Percentiles rank a stretch among this genome's conserved stretches.
These are phyloP conservation scores for Eulemur coronatus DNA, from an alignment of 2,797 vertebrate species.

Conservation along the genomic window DNA sequence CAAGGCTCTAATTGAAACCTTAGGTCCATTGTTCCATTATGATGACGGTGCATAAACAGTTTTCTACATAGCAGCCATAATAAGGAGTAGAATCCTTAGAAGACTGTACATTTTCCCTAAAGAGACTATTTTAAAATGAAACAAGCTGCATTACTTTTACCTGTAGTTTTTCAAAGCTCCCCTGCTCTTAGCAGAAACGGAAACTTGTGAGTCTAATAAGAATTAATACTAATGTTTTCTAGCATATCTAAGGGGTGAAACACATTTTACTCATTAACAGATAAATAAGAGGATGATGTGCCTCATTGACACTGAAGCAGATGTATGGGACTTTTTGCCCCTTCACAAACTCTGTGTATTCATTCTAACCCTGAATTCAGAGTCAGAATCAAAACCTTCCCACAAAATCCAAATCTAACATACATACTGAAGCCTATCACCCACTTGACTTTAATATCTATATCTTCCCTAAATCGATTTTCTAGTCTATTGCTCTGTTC, in stretches of 20 bases:
- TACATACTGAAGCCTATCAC: neutral
- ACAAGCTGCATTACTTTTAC: neutral
- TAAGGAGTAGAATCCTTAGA: neutral
- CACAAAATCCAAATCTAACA: neutral
- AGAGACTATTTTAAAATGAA: neutral
- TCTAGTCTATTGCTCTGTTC: neutral
- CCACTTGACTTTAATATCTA: neutral
- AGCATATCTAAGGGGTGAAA: neutral
- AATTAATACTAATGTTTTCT: neutral
- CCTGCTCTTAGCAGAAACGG: neutral
- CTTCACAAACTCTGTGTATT: neutral
- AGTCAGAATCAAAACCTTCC: neutral
- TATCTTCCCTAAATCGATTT: neutral
- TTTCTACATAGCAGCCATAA: neutral
- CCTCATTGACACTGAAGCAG: neutral
- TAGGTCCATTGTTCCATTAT: neutral
- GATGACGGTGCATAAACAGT: neutral
- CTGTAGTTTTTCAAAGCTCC: neutral
- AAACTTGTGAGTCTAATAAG: neutral
- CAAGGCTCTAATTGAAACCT: neutral
- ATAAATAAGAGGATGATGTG: neutral
- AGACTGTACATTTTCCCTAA: neutral
- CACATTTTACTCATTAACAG: neutral
- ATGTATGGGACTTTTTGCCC: rapidly evolving
- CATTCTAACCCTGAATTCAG: neutral